A percentile compares a stretch with the other conserved stretches of the same genome.
phyloP scores from a whole-genome alignment of 2,797 vertebrate species.

The Sebastiscus albofasciatus region DNA sequence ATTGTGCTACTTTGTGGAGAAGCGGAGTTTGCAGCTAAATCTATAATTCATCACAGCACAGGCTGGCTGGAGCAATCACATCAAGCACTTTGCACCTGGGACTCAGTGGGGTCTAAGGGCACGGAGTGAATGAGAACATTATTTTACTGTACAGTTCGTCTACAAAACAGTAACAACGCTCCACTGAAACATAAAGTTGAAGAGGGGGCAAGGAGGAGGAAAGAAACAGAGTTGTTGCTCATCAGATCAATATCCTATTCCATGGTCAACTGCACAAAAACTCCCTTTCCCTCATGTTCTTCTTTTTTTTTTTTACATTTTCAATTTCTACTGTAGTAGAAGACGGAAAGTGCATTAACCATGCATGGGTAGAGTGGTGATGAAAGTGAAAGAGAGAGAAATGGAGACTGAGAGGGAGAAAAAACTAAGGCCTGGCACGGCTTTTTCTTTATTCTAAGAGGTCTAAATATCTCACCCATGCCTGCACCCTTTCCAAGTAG shows the following conservation, averaged over 20 bases:
- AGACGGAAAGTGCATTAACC: conserved; percentile 16
- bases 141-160: conserved; percentile 29
- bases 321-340: conserved; percentile 15
- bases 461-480: conserved; percentile 31
- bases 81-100: conserved; percentile 37
- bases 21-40: conserved; percentile 25
- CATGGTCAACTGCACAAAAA: conserved; percentile 49
- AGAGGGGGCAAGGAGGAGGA: conserved; percentile 18
- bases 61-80: conserved; percentile 8
- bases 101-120: conserved; percentile 17
- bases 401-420: neutral
- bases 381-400: neutral
- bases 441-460: conserved; percentile 24
- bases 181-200: conserved; percentile 10
- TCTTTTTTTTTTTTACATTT: neutral
- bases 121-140: conserved; percentile 10
- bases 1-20: neutral
- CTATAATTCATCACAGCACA: conserved; percentile 47
- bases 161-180: conserved; percentile 20
- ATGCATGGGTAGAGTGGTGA: neutral
- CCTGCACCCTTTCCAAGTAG: conserved; percentile 1
- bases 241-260: conserved; percentile 68
- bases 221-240: conserved; percentile 29
- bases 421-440: neutral
- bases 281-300: conserved; percentile 1